phyloP scores from a whole-genome alignment of 2,888 invertebrate species.

The Ectemnius lituratus region DNA sequence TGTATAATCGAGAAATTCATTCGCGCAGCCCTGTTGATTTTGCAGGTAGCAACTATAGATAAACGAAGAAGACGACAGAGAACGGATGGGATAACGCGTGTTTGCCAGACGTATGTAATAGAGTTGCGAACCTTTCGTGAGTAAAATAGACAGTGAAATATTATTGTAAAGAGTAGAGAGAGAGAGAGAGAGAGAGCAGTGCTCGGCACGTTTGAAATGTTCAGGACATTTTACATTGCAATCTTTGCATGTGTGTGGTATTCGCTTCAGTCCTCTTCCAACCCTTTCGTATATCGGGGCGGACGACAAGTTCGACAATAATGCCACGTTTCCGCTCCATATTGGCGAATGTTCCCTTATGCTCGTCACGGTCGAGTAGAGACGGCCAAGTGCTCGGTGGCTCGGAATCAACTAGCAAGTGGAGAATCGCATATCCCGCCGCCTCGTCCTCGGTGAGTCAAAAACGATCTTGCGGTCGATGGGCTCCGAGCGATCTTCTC shows the following conservation, averaged over 20 bases:
- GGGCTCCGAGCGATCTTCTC: slow-evolving; percentile 62
- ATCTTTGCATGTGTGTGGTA: not conserved
- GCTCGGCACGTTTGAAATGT: no score
- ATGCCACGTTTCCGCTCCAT: not conserved
- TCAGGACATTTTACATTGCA: not conserved
- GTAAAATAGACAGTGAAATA: no score
- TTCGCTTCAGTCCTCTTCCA: not conserved
- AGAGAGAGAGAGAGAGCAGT: no score
- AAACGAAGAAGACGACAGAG: no score
- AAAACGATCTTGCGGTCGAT: slow-evolving; percentile 27
- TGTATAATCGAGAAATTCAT: no score
- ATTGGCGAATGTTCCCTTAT: not conserved
- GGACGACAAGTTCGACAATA: not conserved
- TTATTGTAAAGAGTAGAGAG: no score
- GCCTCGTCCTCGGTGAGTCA: slow-evolving; percentile 2
- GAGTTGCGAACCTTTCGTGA: no score
- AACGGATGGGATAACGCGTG: no score
- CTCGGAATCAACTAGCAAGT: not conserved
- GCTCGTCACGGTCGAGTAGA: not conserved
- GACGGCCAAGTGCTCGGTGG: not conserved
- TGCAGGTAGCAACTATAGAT: no score
- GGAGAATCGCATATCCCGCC: not conserved
- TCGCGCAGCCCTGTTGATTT: no score
- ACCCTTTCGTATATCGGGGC: no score
- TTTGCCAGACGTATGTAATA: no score